Evolutionary conservation across 2,797 vertebrate species (phyloP).

Genomic region (Parauchenoglanis ngamensis): DNA sequence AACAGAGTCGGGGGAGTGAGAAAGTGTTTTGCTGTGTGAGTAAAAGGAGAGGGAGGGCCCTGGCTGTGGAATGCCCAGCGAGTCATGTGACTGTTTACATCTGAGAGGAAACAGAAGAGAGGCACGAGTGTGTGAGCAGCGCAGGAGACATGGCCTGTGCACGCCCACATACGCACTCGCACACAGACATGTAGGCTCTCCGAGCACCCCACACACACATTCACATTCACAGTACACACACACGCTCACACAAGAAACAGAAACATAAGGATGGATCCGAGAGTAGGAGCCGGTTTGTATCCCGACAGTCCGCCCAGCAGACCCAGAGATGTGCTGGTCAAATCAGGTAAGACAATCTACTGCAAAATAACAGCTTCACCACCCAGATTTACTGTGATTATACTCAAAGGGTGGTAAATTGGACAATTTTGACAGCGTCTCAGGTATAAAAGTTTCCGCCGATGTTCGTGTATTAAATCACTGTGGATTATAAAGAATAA

Average conservation of each 20-base stretch:
- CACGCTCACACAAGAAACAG: neutral
- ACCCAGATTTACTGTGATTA: neutral
- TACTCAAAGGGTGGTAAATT: neutral
- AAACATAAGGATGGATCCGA: constrained; percentile 70
- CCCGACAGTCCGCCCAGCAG: constrained; percentile 70
- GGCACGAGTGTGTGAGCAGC: constrained; percentile 59
- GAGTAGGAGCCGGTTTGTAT: constrained; percentile 62
- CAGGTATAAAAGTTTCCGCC: neutral
- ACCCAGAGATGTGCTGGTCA: constrained; percentile 77
- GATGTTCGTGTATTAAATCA: neutral
- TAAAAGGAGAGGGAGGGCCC: constrained; percentile 58
- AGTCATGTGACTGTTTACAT: constrained; percentile 69
- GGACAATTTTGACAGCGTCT: neutral
- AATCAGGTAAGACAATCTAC: constrained; percentile 83
- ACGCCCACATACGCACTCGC: constrained; percentile 32
- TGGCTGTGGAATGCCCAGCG: constrained; percentile 49
- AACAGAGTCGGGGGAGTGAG: constrained; percentile 35
- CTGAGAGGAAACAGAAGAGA: constrained; percentile 51
- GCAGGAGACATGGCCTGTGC: constrained; percentile 50
- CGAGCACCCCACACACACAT: constrained; percentile 35
- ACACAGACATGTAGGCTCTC: constrained; percentile 49
- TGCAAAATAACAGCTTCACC: neutral
- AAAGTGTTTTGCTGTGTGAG: constrained; percentile 42
- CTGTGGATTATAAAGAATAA: neutral
- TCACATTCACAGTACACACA: constrained; percentile 50